phyloP scores from a whole-genome alignment of 2,113 vertebrate genomes.

The Grus americana region DNA sequence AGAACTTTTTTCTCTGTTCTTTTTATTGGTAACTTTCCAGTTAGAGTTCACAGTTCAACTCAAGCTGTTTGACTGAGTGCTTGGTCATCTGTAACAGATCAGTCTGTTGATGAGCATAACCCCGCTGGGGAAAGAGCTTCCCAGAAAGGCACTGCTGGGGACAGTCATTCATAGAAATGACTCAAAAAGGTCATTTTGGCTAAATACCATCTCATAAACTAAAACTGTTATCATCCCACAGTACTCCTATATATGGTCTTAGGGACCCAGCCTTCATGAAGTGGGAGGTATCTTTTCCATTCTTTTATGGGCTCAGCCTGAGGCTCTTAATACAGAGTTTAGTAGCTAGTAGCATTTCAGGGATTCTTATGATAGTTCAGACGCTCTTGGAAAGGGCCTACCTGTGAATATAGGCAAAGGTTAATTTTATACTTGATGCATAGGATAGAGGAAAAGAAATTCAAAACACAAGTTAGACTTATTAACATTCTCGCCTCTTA shows the following conservation, averaged over 20 bases:
- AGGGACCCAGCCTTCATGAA: neutral
- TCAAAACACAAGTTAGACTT: neutral
- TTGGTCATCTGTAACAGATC: conserved; percentile 13
- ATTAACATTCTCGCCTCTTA: neutral
- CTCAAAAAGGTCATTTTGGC: neutral
- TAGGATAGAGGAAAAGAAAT: neutral
- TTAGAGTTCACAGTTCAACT: neutral
- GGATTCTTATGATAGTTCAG: neutral
- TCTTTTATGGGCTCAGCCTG: neutral
- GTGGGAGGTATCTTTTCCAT: neutral
- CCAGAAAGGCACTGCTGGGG: conserved; percentile 23
- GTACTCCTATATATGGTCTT: neutral
- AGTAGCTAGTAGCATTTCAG: neutral
- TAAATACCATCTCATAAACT: neutral
- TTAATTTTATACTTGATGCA: neutral
- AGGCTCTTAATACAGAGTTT: neutral
- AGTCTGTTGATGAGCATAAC: neutral
- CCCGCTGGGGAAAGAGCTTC: neutral
- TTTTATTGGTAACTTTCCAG: neutral
- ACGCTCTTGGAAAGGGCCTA: neutral
- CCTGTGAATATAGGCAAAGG: neutral
- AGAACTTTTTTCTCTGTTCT: neutral
- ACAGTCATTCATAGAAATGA: neutral
- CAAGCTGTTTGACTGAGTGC: neutral
- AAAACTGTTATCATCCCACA: neutral